phyloP scores from a whole-genome alignment of 2,113 vertebrate species.

The Xiphophorus hellerii region DNA sequence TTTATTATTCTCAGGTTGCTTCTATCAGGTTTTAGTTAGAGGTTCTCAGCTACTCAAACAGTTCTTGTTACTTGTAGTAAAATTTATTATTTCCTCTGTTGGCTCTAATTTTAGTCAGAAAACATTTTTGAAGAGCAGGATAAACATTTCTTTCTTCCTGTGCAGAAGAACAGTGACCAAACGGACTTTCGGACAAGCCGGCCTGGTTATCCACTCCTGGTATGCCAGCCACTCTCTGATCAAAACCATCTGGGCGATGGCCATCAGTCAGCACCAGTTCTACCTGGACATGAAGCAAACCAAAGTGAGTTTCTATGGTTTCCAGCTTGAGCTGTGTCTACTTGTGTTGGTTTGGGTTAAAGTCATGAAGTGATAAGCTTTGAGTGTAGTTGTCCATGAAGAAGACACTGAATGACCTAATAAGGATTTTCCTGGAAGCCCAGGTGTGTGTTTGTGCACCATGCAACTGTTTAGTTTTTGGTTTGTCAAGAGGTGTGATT shows the following conservation, averaged over 20 bases:
- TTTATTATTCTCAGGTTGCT: conserved; percentile 35
- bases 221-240: conserved; percentile 98
- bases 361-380: neutral
- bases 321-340: neutral
- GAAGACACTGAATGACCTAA: conserved; percentile 1
- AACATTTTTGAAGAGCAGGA: neutral
- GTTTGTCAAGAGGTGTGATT: neutral
- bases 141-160: conserved; percentile 21
- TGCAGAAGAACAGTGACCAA: conserved; percentile 89
- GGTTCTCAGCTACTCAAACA: conserved; percentile 7
- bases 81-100: neutral
- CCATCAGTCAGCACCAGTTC: conserved; percentile 99
- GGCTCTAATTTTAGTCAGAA: neutral
- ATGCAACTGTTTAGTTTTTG: neutral
- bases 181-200: conserved; percentile 92
- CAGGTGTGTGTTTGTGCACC: neutral
- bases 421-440: neutral
- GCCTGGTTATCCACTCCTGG: conserved; percentile 94
- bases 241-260: conserved; percentile 99
- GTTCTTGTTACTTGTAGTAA: conserved; percentile 18
- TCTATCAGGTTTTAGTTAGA: conserved; percentile 28
- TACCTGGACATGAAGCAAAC: conserved; percentile 98
- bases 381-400: neutral
- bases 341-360: neutral
- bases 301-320: conserved; percentile 87